Percentiles rank a stretch among this genome's conserved stretches.
phyloP scores from a whole-genome alignment of 2,113 vertebrate species.

The Xiphophorus couchianus region DNA sequence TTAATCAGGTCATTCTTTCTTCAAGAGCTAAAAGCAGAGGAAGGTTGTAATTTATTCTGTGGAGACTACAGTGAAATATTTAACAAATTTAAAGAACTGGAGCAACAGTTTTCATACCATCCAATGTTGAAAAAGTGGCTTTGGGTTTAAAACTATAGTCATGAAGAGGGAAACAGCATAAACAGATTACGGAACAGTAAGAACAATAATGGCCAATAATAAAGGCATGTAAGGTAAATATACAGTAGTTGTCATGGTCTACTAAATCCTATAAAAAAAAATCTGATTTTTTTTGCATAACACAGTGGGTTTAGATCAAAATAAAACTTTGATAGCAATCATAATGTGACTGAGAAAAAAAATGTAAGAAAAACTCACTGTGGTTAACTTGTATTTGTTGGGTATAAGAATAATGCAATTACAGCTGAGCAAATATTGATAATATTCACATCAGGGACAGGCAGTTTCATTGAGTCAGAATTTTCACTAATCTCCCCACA shows the following conservation, averaged over 20 bases:
- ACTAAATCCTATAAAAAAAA: too few species aligned
- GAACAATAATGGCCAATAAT: too few species aligned
- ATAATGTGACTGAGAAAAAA: background rate
- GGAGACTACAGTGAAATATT: too few species aligned
- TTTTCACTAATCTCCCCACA: background rate
- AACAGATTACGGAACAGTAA: too few species aligned
- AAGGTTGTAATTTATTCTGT: background rate
- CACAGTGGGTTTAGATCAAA: too few species aligned
- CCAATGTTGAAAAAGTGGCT: background rate
- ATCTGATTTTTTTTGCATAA: too few species aligned
- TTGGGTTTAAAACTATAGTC: background rate
- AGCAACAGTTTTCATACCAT: background rate
- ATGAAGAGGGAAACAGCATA: too few species aligned
- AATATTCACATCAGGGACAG: background rate
- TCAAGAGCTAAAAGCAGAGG: background rate
- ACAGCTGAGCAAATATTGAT: background rate
- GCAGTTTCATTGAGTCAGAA: background rate
- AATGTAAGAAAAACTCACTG: background rate
- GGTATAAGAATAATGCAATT: background rate
- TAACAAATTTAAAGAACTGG: too few species aligned
- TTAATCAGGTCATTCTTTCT: background rate
- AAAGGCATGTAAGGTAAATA: too few species aligned
- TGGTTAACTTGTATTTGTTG: background rate
- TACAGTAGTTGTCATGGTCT: too few species aligned
- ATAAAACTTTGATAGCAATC: too few species aligned